Conservation (phyloP, 1,140 invertebrate species). For the Forficula auricularia region DNA sequence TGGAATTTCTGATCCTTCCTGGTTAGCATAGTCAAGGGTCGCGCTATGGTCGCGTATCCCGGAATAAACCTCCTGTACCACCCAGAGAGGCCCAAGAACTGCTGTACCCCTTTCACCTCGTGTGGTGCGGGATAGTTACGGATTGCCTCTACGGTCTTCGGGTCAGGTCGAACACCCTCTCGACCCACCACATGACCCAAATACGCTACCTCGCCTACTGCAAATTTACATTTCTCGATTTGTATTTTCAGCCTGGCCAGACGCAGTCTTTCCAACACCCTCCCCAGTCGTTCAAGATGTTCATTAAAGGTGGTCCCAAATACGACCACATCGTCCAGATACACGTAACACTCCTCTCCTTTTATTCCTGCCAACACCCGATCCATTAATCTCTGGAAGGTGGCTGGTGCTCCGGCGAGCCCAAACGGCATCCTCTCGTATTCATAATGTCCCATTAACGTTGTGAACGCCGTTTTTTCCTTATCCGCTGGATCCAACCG, state of each 20-base stretch:
- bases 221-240: slow-evolving; percentile 14
- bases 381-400: slow-evolving; percentile 24
- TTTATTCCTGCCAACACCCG: slow-evolving; percentile 18
- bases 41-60: slow-evolving; percentile 17
- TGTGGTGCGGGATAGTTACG: slow-evolving; percentile 17
- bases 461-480: slow-evolving; percentile 19
- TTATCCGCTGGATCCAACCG: slow-evolving; percentile 18
- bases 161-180: slow-evolving; percentile 12
- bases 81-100: slow-evolving; percentile 15
- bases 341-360: slow-evolving; percentile 14
- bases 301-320: not conserved
- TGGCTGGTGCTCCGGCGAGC: slow-evolving; percentile 16
- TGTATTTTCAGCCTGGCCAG: slow-evolving; percentile 12
- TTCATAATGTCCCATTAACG: slow-evolving; percentile 17
- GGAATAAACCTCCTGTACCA: slow-evolving; percentile 16
- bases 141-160: slow-evolving; percentile 16
- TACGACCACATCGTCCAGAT: slow-evolving; percentile 20
- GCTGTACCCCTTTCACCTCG: slow-evolving; percentile 18
- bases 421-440: slow-evolving; percentile 19
- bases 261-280: slow-evolving; percentile 10
- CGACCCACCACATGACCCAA: slow-evolving; percentile 12
- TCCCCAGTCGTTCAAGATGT: slow-evolving; percentile 3
- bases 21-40: slow-evolving; percentile 17
- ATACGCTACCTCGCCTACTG: slow-evolving; percentile 10
- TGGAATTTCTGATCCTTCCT: slow-evolving; percentile 14